Evolutionary conservation across 1,140 invertebrate species (phyloP), one percentile per base, ranked within the genome.

Genomic region (Daktulosphaira vitifoliae): DNA sequence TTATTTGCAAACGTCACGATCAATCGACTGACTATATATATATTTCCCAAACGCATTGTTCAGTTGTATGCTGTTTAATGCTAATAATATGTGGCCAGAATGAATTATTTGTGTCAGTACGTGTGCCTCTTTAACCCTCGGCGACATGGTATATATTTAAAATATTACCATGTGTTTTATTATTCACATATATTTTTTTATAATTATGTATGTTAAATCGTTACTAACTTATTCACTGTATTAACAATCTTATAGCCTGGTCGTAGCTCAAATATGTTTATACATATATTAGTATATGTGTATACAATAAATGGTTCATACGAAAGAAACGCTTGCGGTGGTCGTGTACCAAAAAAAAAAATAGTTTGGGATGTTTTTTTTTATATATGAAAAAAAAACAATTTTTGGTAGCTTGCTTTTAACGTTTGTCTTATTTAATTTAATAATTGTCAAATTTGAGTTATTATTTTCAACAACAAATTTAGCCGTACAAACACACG

Each of bases 171-270:
- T 48, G 4, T 11, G 16, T 62, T n/a, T 44, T 16, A 46, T 62
- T 48, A 20, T 56, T 38, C 23, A 22, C 22, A 18, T 44, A 42
- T 26, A 26, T 62, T 62, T 44, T 44, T 5, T 11, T 44, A 4
- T 11, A 44, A 44, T 15, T 16, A 44, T 44, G 4, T 44, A 44
- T 44, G n/a, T 33, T 33, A 33, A 33, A 33, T 33, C 29, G 29
- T 33, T 33, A 33, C 29, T 33, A 33, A 33, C 29, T 33, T 6
- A 33, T 11, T 6, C 29, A 33, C 29, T 33, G 33, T 8, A 56
- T 56, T 56, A 56, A 59, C 56, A 62, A 62, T 62, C 56, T 62
- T 46, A 62, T 62, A 62, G 56, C 56, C 56, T 62, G 56, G 56
- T 62, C 56, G 56, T 62, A 62, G 56, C 56, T 62, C 38, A n/a